A percentile compares a stretch with the other conserved stretches of the same genome.
Evolutionary conservation across 2,113 vertebrate genomes (phyloP).

Genomic region (Ciconia maguari): DNA sequence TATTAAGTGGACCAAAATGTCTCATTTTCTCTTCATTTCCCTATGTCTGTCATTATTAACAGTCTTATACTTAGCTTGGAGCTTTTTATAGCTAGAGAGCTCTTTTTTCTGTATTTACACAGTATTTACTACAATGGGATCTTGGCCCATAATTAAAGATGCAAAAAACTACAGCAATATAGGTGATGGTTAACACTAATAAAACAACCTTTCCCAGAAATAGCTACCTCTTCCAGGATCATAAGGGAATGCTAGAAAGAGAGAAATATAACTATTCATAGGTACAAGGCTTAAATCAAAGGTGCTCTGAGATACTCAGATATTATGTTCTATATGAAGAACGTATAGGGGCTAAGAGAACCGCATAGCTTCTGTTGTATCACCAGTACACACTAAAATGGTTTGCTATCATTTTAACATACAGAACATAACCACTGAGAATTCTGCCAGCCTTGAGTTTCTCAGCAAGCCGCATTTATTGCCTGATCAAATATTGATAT

Average conservation of each 20-base stretch:
- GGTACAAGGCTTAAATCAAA: background rate
- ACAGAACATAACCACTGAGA: constrained; percentile 26
- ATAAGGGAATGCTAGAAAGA: background rate
- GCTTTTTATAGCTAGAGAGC: background rate
- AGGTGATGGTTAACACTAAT: background rate
- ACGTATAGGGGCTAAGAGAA: background rate
- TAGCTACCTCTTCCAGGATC: background rate
- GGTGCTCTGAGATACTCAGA: background rate
- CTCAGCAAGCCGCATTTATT: constrained; percentile 24
- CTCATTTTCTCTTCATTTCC: background rate
- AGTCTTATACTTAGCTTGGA: background rate
- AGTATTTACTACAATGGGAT: background rate
- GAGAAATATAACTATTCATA: background rate
- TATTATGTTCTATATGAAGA: background rate
- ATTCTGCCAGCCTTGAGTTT: constrained; percentile 32
- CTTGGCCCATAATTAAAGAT: background rate
- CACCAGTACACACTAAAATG: background rate
- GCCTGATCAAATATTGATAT: constrained; percentile 64
- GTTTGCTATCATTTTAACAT: constrained; percentile 14
- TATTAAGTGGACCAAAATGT: background rate
- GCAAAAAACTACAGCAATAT: background rate
- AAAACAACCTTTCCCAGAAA: background rate
- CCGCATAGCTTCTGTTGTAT: background rate
- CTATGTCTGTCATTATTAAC: background rate
- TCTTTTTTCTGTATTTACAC: background rate